These are phyloP conservation scores for Eupristina koningsbergeri DNA, from an alignment of 1,140 invertebrate species.

Conservation along the genomic window DNA sequence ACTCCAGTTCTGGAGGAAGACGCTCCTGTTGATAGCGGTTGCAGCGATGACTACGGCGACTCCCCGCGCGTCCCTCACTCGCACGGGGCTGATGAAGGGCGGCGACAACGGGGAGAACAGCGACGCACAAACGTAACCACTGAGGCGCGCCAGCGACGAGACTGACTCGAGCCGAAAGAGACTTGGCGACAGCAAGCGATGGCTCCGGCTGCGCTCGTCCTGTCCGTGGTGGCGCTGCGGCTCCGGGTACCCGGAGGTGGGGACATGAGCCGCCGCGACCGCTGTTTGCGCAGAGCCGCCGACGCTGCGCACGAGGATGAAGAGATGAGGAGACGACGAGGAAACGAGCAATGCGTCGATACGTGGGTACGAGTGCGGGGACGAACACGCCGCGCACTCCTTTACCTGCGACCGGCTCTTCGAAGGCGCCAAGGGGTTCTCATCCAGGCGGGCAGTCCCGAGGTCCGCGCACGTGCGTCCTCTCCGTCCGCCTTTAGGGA, in stretches of 20 bases:
- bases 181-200: background rate
- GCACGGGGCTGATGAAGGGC: background rate
- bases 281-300: background rate
- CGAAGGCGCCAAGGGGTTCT: slow-evolving; percentile 1
- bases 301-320: background rate
- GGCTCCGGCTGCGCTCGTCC: background rate
- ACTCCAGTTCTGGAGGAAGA: background rate
- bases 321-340: too few species aligned
- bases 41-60: too few species aligned
- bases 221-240: slow-evolving; percentile 13
- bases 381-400: too few species aligned
- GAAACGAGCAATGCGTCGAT: too few species aligned
- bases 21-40: too few species aligned
- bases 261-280: background rate
- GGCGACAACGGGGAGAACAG: background rate
- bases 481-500: too few species aligned
- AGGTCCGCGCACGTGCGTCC: too few species aligned
- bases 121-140: background rate
- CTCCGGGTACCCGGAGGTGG: background rate
- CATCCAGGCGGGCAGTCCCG: background rate
- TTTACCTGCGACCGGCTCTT: background rate
- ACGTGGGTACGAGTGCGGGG: too few species aligned
- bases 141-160: background rate
- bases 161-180: too few species aligned
- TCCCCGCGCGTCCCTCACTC: background rate